Base-by-base conservation (phyloP, 2,113 vertebrate species). In the Brienomyrus brachyistius region DNA sequence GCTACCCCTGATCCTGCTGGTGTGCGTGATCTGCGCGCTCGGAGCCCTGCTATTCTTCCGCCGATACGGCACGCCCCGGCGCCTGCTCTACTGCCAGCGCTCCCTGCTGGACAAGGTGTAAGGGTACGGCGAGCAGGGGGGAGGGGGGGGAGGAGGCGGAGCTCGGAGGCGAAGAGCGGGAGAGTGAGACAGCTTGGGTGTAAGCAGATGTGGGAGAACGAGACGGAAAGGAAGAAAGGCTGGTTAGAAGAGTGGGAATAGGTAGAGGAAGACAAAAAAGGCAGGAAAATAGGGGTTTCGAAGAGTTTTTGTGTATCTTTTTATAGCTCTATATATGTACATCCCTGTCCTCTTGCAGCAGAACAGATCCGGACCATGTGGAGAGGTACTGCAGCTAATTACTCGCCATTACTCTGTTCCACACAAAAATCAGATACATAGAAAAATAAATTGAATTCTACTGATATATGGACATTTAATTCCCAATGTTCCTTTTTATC, bases 71-170 rank as follows among this genome's bases (percentile, higher is more conserved):
- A 97, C 97, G 0, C 97, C 98, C 35, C 96, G 97, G 52, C 96
- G 96, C 91, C 95, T 98, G 92, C 96, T 98, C 54, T 97, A 97
- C 92, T 98, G 97, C 94, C 96, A 98, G 94, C 97, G 98, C 86
- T 98, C 98, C 35, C 96, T 98, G 92, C 96, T 98, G 94, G 97
- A 98, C 94, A 97, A 97, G 94, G 97, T 98, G 93, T 98, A 98
- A 94, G 90, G 43, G 66, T 15, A 89, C 87, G n/a, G 87, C 86
- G 89, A 91, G 90, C 66, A 80, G 92, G 89, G 52, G n/a, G 31
- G 31, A 62, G 90, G 89, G 10, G 4, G 66, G 83, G 90, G 5
- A 86, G 91, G 91, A 89, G 35, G 43, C 45, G 85, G 88, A 90
- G 83, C 21, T 80, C 82, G 74, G 83, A 35, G 31, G 11, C n/a